These are phyloP conservation scores for Thamnaconus septentrionalis DNA, from an alignment of 2,113 vertebrate genomes.

Conservation along the genomic window DNA sequence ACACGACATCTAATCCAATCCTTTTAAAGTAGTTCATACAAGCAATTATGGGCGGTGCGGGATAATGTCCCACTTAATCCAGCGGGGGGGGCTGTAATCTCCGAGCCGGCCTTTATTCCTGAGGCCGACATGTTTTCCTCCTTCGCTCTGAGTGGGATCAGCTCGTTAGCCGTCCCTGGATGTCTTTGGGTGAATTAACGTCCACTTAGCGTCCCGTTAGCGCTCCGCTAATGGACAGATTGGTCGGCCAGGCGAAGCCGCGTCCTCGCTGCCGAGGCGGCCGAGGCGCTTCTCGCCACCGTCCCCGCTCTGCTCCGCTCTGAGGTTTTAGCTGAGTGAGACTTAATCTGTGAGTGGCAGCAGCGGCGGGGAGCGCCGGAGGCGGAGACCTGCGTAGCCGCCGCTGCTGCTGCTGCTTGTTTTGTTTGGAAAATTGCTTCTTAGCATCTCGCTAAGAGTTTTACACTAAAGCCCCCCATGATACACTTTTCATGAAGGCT, in stretches of 20 bases:
- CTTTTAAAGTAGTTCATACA: conserved; percentile 77
- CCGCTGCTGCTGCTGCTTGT: conserved; percentile 31
- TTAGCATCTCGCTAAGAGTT: conserved; percentile 48
- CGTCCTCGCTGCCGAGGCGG: no score
- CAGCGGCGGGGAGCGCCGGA: neutral
- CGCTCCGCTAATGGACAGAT: conserved; percentile 47
- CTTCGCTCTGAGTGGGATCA: conserved; percentile 35
- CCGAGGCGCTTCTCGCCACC: no score
- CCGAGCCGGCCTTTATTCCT: conserved; percentile 35
- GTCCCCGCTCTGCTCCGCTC: no score
- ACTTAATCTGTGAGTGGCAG: conserved; percentile 37
- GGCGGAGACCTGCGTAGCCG: no score
- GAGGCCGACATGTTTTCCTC: conserved; percentile 55
- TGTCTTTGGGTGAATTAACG: conserved; percentile 48
- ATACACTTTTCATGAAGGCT: conserved; percentile 37
- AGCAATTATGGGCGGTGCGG: conserved; percentile 68
- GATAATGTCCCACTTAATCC: conserved; percentile 77
- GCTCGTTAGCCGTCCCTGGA: no score
- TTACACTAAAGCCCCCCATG: conserved; percentile 57
- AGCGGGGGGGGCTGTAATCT: conserved; percentile 56
- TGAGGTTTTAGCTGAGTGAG: conserved; percentile 9
- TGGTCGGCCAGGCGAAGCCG: neutral
- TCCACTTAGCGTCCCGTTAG: conserved; percentile 5
- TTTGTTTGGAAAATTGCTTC: conserved; percentile 61
- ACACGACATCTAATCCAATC: conserved; percentile 66